Base-by-base conservation (phyloP, 2,797 vertebrate species). In the Syngnathus acus region DNA sequence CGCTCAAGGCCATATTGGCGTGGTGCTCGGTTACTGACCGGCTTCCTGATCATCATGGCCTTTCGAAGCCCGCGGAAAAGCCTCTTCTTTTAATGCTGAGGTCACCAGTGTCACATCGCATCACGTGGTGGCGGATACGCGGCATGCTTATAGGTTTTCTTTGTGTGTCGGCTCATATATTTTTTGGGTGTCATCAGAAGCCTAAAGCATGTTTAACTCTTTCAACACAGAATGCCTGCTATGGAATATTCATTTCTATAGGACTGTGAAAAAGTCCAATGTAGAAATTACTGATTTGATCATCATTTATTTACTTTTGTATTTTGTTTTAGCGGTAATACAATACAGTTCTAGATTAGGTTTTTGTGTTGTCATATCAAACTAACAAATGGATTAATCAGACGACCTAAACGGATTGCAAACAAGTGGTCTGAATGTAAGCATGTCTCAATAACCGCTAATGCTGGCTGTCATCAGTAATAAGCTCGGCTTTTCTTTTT, bases 21-120 rank as follows among this genome's bases (percentile, higher is more conserved):
- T 73, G 72, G 76, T 78, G 68, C 75, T 79, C 67, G 69, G 73
- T 71, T 65, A 59, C 80, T 68, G 74, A 83, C 82, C 79, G 64
- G 79, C 64, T 76, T 77, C 74, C 70, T 70, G 67, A 76, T 78
- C 70, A 73, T 71, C 65, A 38, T 23, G 62, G 74, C 60, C 68
- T 43, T 45, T 66, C 40, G 65, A 67, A 42, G 69, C 73, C 69
- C 0, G 63, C 65, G 72, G 72, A 64, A 62, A 42, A 73, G 53
- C 74, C 43, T 64, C 43, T 68, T n/a, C 50, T 53, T 65, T 73
- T 72, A 77, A 76, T 60, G 69, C 70, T 71, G 14, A 64, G 62
- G 64, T 69, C 72, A 71, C 40, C 78, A 74, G 70, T 78, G 83
- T 76, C 81, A 79, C 68, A 19, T 66, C 73, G 58, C 21, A 47